These are phyloP conservation scores for Magallana ariakensis DNA, from an alignment of 1,140 invertebrate genomes.

Conservation along the genomic window DNA sequence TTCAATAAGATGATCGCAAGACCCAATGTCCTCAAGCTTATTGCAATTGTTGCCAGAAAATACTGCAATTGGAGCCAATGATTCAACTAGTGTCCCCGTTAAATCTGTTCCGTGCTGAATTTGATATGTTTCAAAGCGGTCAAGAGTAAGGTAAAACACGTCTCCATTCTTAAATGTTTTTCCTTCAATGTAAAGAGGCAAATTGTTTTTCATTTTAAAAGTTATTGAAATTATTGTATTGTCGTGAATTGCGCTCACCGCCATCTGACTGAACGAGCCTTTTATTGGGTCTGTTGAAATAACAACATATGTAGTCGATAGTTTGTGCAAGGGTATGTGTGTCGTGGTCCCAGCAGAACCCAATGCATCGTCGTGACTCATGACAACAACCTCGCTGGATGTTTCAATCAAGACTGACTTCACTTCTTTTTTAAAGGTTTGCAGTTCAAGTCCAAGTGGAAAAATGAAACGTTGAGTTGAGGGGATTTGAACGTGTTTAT, in stretches of 20 bases:
- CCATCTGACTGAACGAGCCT: not conserved
- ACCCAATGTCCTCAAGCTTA: not conserved
- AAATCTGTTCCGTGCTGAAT: not conserved
- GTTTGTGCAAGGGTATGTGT: too few relatives aligned
- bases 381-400: too few relatives aligned
- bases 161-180: not conserved
- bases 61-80: not conserved
- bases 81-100: not conserved
- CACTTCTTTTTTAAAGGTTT: too few relatives aligned
- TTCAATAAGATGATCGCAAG: not conserved
- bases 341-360: too few relatives aligned
- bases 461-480: too few relatives aligned
- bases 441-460: too few relatives aligned
- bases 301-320: not conserved
- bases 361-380: too few relatives aligned
- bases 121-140: not conserved
- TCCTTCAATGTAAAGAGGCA: not conserved
- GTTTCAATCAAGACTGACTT: too few relatives aligned
- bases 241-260: not conserved
- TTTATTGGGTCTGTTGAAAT: not conserved
- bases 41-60: not conserved
- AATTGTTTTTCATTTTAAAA: not conserved
- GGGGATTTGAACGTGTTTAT: too few relatives aligned
- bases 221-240: not conserved
- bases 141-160: not conserved